Evolutionary conservation across 2,113 vertebrate genomes (phyloP).

Genomic region (Mustela nigripes): DNA sequence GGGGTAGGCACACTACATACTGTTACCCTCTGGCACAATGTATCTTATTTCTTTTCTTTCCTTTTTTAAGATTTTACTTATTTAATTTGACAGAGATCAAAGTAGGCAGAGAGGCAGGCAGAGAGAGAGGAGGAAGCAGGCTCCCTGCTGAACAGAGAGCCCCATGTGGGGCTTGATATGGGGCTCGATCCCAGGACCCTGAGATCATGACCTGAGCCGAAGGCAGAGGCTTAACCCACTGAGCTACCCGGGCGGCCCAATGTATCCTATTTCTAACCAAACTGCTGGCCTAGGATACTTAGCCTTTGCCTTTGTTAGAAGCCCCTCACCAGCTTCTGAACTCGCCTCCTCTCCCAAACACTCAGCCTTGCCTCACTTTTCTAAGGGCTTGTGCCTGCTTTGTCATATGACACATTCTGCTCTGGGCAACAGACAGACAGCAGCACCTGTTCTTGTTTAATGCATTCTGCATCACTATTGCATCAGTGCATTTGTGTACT

Average conservation of each 20-base stretch:
- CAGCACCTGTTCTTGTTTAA: not conserved
- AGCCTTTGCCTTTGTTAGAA: not conserved
- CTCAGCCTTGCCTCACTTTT: not conserved
- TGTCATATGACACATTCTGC: not conserved
- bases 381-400: not conserved
- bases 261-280: not conserved
- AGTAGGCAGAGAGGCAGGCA: no score
- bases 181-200: no score
- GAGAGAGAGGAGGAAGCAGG: no score
- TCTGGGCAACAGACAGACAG: not conserved
- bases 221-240: no score
- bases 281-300: not conserved
- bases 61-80: no score
- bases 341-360: not conserved
- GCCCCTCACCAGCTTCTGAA: not conserved
- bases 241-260: no score
- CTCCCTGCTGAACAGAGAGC: no score
- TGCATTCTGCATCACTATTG: not conserved
- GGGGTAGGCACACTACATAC: rapidly evolving
- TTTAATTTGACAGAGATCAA: no score
- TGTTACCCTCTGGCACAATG: not conserved
- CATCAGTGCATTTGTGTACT: no score
- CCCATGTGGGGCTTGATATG: no score
- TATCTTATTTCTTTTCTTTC: no score
- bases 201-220: no score